These are phyloP conservation scores for Sigmodon hispidus DNA, from an alignment of 2,113 vertebrate species.

Conservation along the genomic window DNA sequence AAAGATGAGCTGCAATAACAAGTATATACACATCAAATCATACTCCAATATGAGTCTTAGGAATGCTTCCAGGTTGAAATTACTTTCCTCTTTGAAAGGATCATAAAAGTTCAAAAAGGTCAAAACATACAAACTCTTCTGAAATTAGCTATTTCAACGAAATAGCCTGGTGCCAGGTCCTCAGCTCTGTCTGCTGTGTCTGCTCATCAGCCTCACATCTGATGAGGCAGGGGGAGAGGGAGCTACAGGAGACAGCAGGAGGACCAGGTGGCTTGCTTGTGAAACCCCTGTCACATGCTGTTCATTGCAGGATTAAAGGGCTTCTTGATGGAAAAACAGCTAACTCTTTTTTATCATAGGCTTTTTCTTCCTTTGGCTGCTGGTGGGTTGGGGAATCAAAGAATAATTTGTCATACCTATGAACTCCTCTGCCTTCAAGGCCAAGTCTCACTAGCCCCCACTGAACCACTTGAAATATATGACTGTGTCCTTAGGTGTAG, in stretches of 20 bases:
- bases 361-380: constrained; percentile 29
- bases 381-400: constrained; percentile 3
- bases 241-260: neutral
- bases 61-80: constrained; percentile 53
- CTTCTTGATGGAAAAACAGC: constrained; percentile 11
- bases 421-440: constrained; percentile 56
- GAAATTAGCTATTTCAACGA: constrained; percentile 44
- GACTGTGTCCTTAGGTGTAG: constrained; percentile 24
- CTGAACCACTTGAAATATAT: constrained; percentile 60
- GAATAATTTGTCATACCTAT: constrained; percentile 53
- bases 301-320: neutral
- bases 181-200: neutral
- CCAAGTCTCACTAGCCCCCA: constrained; percentile 40
- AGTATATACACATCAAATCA: neutral
- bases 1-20: neutral
- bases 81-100: constrained; percentile 56
- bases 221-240: neutral
- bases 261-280: neutral
- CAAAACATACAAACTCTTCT: constrained; percentile 30
- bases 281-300: neutral
- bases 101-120: constrained; percentile 52
- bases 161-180: neutral
- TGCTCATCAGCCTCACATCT: neutral
- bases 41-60: constrained; percentile 2
- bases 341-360: constrained; percentile 50